A percentile compares a stretch with the other conserved stretches of the same genome.
Evolutionary conservation across 2,113 vertebrate species (phyloP).

Genomic region (Entomyzon cyanotis): DNA sequence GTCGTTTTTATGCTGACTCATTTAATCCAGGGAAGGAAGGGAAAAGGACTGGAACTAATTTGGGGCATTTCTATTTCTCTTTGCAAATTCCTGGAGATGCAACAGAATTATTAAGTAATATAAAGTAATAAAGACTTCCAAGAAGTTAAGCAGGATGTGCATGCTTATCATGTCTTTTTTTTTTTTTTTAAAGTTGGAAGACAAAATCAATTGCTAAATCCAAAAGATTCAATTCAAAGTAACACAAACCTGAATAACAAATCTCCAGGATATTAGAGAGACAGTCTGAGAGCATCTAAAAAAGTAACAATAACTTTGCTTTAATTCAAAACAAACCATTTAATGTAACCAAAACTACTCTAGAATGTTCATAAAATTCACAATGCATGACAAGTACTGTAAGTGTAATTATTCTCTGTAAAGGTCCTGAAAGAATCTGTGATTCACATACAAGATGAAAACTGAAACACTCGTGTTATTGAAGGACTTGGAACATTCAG

Average conservation of each 20-base stretch:
- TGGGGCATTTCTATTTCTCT: background rate
- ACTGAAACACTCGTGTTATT: background rate
- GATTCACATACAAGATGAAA: background rate
- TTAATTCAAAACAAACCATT: background rate
- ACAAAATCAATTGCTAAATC: background rate
- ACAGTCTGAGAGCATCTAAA: background rate
- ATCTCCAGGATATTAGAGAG: background rate
- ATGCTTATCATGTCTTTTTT: background rate
- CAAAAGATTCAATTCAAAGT: background rate
- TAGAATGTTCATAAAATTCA: background rate
- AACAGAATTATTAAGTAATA: background rate
- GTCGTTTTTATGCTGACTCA: background rate
- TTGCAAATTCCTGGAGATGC: background rate
- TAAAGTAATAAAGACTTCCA: background rate
- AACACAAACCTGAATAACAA: background rate
- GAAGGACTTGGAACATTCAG: background rate
- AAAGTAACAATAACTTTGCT: background rate
- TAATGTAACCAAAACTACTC: background rate
- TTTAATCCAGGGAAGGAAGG: background rate
- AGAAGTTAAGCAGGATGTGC: background rate
- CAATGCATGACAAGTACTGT: background rate
- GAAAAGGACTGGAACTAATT: background rate
- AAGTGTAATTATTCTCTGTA: background rate
- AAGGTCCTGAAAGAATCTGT: background rate
- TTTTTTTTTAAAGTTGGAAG: background rate